Base-by-base conservation (phyloP, 2,797 vertebrate species). In the Gymnodraco acuticeps region DNA sequence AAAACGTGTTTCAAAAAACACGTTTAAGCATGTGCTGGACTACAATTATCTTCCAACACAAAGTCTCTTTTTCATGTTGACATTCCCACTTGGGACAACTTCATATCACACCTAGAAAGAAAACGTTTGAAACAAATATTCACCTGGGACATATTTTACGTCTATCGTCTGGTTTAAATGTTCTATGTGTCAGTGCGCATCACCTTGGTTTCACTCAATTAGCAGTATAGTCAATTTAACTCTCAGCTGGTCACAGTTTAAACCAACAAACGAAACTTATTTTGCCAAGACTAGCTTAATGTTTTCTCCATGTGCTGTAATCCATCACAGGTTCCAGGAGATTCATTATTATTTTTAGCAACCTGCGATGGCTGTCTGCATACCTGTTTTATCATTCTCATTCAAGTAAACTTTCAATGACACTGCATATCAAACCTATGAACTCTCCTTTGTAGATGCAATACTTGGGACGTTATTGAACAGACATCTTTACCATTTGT, bases 401-500 rank as follows among this genome's bases (percentile, higher is more conserved):
- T 58, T 61, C 53, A 54, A 50, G 56, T 20, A 5, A 61, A 66
- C 53, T 27, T 61, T 8, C 63, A 63, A 53, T 62, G 75, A 70
- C 72, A 13, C 20, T 58, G 52, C 31, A 53, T 48, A 71, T 79
- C 19, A 75, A 70, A 84, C 74, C 75, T 47, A 5, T 78, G 69
- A 85, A 80, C 80, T 82, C 51, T 79, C 13, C 15, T n/a, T 78
- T 70, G 62, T 60, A 58, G 56, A 73, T 61, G 42, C 64, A 65
- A 38, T 43, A 68, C 61, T 17, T 0, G 11, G 38, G 56, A 78
- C 42, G 16, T 65, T 72, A 69, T 62, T 56, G 61, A 84, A 68
- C 70, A 75, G 71, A 73, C 75, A 84, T 70, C 45, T 81, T 79
- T 23, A 74, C 59, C 71, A 33, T 75, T 86, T 50, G 75, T 74